Base-by-base conservation (phyloP, 37 sponge, comb jelly and placozoan genomes). In the Beroe forskalii region DNA sequence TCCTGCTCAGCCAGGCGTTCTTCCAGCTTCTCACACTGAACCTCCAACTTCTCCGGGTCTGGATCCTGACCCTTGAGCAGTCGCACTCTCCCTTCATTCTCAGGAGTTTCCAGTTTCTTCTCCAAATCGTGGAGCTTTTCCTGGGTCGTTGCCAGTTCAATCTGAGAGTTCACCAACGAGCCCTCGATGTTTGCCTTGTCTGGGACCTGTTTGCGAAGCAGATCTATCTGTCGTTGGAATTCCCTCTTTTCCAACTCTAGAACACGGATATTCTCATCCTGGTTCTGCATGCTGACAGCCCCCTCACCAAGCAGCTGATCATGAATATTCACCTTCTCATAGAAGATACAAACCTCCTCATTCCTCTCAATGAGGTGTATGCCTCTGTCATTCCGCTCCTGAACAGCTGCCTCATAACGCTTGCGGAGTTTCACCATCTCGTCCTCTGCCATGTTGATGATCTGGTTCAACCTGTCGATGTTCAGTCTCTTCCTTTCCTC, bases 291-390 rank as follows among this genome's bases (percentile, higher is more conserved):
- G 63, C 94, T 90, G 31, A 96, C 42, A 17, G 91, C 91, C 28
- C 96, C 99, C 63, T 94, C 90, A 41, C 94, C 90, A 0, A 95
- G 36, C 44, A 95, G 30, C 36, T 91, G 38, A 20, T 95, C 95
- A 48, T 95, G 95, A 9, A 96, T 89, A 60, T 98, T 98, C 8
- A 93, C 75, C 61, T 92, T 94, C 93, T 98, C 99, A 69, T 98
- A 94, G 86, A 98, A 98, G 40, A 98, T 95, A 62, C 94, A 94
- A 28, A 94, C 93, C 67, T 98, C 99, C 62, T 98, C 99, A 93
- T 98, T 98, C 32, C 99, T 67, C 72, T 98, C 99, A 61, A 98
- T 96, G 67, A 98, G 92, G 35, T 95, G 94, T 4, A 98, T 92
- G 0, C 99, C 99, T 4, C 93, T 44, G 61, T 96, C 97, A 92